Base-by-base conservation (phyloP, 2,888 invertebrate genomes). In the Orgyia antiqua region DNA sequence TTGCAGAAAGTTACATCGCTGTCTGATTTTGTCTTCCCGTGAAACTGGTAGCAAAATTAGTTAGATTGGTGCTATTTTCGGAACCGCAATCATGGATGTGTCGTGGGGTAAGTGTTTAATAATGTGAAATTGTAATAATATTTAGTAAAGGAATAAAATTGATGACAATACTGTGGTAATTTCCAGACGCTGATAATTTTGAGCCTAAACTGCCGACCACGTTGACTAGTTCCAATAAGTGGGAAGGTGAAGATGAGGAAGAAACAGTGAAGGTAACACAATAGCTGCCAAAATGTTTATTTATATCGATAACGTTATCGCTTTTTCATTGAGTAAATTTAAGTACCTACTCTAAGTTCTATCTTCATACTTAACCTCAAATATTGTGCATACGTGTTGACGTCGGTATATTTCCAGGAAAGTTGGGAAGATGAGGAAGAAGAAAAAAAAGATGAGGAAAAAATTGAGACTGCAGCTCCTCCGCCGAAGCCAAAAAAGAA, bases 361-460 rank as follows among this genome's bases (percentile, higher is more conserved):
- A 36, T 38, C 46, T 54, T 48, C 31, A 39, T 39, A 60, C 59
- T 62, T 86, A 83, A 84, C 84, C 83, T 84, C 71, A 73, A 50
- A 58, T 47, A 40, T 39, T 56, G 68, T 67, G 71, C 68, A 42
- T 71, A 75, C 68, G 82, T 82, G 83, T 80, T 83, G 80, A 77
- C 69, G 71, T 78, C 66, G 63, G 55, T 60, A 37, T n/a, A 56
- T 55, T 75, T 73, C 51, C 76, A 97, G 96, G 97, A 97, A 65
- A 95, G 93, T 74, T 97, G 97, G 97, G 97, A 97, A 71, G 96
- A 96, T 80, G 95, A 94, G 24, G 93, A 94, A 63, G 95, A 95
- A 58, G 92, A 93, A 58, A 92, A 92, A 63, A 93, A 92, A 62
- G 91, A 92, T 56, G 92, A 92, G 47, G 92, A 92, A 60, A 89